These are phyloP conservation scores for Eupsittula cactorum DNA, from an alignment of 2,113 vertebrate genomes.

Conservation along the genomic window DNA sequence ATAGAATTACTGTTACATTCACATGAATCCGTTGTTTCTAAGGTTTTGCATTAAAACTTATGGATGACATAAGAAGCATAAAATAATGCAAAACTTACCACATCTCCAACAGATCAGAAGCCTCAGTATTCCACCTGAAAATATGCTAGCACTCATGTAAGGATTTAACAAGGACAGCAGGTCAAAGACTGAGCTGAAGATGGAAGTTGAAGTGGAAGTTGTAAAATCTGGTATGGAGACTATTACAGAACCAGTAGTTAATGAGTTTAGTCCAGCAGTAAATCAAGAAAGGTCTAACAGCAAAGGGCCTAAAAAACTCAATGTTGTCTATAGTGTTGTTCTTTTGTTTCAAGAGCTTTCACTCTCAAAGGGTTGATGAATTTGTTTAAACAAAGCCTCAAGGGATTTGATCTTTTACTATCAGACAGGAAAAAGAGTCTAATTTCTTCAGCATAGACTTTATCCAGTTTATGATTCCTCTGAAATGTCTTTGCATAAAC, in stretches of 20 bases:
- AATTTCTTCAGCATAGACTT: background rate
- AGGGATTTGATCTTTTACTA: background rate
- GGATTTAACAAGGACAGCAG: background rate
- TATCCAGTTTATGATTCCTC: background rate
- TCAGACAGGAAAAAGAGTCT: background rate
- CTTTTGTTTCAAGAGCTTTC: constrained; percentile 1
- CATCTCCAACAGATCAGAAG: background rate
- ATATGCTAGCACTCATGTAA: background rate
- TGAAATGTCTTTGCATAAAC: background rate
- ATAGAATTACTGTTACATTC: background rate
- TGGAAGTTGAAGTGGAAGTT: background rate
- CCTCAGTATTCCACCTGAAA: background rate
- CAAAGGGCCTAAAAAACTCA: background rate
- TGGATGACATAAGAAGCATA: background rate
- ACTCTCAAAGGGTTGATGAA: background rate
- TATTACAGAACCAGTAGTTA: background rate
- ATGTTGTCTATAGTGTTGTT: background rate
- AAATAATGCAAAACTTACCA: background rate
- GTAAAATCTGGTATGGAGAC: constrained; percentile 17
- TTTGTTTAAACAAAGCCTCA: constrained; percentile 14
- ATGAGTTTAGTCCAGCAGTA: constrained; percentile 30
- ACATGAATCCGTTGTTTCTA: background rate
- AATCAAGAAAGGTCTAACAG: constrained; percentile 24
- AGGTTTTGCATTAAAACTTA: background rate
- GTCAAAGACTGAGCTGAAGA: background rate